Percentiles rank a stretch among this genome's conserved stretches.
These are phyloP conservation scores for Champsocephalus gunnari DNA, from an alignment of 2,797 vertebrate species.

Conservation along the genomic window DNA sequence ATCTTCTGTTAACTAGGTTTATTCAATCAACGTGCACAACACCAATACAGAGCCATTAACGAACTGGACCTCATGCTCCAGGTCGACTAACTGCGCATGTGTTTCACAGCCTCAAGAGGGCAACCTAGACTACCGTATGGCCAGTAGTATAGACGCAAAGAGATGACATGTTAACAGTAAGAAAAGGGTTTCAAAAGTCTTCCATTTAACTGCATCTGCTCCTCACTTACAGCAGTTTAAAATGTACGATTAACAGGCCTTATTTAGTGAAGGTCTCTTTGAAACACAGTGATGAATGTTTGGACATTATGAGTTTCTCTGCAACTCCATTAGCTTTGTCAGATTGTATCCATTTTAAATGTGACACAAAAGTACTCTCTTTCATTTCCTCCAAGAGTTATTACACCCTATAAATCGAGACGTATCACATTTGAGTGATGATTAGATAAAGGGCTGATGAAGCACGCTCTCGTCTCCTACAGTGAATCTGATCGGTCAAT, in stretches of 20 bases:
- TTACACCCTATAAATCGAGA: constrained; percentile 12
- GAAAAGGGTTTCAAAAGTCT: too few species aligned
- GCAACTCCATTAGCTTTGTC: background rate
- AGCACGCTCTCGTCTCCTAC: constrained; percentile 4
- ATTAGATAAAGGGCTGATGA: constrained; percentile 25
- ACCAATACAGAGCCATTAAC: too few species aligned
- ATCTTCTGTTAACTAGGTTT: too few species aligned
- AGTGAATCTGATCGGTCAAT: constrained; percentile 32
- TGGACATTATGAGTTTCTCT: background rate
- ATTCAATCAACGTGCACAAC: too few species aligned
- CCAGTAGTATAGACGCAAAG: too few species aligned
- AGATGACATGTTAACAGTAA: too few species aligned
- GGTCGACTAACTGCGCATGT: too few species aligned
- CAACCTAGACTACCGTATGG: too few species aligned
- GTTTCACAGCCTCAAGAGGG: too few species aligned
- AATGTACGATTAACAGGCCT: background rate
- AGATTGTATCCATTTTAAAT: background rate
- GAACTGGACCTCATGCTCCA: too few species aligned
- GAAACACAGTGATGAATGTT: background rate
- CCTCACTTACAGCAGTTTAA: too few species aligned
- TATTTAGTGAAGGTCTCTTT: background rate
- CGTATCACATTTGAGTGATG: background rate
- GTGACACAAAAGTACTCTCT: background rate
- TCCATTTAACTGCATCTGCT: too few species aligned
- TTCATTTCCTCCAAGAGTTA: constrained; percentile 5